phyloP scores from a whole-genome alignment of 2,797 vertebrate species.

The Rhinogobio ventralis region DNA sequence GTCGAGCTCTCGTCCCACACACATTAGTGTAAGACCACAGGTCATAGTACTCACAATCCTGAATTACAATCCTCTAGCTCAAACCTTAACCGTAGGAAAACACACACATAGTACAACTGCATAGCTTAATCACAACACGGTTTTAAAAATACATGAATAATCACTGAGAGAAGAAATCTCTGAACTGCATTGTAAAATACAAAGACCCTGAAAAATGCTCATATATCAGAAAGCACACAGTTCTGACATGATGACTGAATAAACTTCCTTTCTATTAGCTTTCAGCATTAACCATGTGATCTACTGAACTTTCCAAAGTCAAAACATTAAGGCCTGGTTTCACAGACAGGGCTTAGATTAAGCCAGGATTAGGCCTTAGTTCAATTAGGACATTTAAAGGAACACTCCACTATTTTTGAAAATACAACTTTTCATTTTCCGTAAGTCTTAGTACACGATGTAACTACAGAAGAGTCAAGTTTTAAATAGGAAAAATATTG shows the following conservation, averaged over 20 bases:
- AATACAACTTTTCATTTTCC: no score
- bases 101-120: neutral
- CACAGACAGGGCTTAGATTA: neutral
- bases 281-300: neutral
- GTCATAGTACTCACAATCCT: conserved; percentile 8
- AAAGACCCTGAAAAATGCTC: neutral
- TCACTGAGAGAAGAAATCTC: neutral
- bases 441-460: no score
- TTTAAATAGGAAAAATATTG: no score
- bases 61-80: conserved; percentile 8
- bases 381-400: neutral
- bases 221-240: neutral
- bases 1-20: conserved; percentile 29
- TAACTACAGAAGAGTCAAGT: no score
- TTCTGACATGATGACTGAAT: neutral
- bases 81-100: conserved; percentile 6
- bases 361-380: neutral
- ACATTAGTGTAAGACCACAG: conserved; percentile 10
- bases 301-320: neutral
- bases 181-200: neutral
- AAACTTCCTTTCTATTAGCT: neutral
- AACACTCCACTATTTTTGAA: no score
- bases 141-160: neutral
- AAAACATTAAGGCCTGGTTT: neutral
- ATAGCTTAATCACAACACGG: neutral